Percentiles rank a stretch among this genome's conserved stretches.
These are phyloP conservation scores for Perognathus longimembris DNA, from an alignment of 2,113 vertebrate species.

Conservation along the genomic window DNA sequence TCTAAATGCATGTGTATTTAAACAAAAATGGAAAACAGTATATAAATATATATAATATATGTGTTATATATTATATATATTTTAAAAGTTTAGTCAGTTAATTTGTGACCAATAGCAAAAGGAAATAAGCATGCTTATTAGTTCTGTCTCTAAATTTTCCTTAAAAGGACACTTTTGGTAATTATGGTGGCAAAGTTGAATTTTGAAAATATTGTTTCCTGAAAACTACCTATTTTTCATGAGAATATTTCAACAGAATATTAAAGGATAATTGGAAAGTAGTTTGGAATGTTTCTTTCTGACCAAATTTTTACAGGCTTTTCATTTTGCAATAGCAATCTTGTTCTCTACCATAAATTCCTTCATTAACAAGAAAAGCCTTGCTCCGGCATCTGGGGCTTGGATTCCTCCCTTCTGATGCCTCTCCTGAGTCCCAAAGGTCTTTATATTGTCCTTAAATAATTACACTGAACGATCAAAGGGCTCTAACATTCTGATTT, in stretches of 20 bases:
- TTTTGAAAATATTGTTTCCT: constrained; percentile 58
- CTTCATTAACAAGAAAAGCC: neutral
- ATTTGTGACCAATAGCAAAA: constrained; percentile 69
- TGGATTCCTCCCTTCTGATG: neutral
- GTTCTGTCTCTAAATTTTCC: constrained; percentile 62
- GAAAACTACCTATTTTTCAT: constrained; percentile 8
- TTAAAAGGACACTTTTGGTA: neutral
- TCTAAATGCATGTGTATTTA: constrained; percentile 55
- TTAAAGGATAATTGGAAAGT: constrained; percentile 47
- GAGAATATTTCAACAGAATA: constrained; percentile 28
- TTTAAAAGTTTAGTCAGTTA: constrained; percentile 70
- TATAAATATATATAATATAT: constrained; percentile 71
- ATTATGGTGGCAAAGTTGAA: neutral
- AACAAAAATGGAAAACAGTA: constrained; percentile 74
- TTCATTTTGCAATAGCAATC: neutral
- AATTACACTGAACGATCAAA: neutral
- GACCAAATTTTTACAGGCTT: neutral
- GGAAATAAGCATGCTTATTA: constrained; percentile 71
- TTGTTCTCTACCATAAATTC: neutral
- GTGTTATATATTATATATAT: constrained; percentile 73
- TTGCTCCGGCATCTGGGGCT: neutral
- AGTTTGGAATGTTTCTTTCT: constrained; percentile 27
- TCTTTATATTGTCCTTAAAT: neutral
- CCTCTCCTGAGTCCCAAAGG: neutral
- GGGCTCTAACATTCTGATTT: neutral